Evolutionary conservation across 2,888 invertebrate species (phyloP).

Genomic region (Amiota minor): DNA sequence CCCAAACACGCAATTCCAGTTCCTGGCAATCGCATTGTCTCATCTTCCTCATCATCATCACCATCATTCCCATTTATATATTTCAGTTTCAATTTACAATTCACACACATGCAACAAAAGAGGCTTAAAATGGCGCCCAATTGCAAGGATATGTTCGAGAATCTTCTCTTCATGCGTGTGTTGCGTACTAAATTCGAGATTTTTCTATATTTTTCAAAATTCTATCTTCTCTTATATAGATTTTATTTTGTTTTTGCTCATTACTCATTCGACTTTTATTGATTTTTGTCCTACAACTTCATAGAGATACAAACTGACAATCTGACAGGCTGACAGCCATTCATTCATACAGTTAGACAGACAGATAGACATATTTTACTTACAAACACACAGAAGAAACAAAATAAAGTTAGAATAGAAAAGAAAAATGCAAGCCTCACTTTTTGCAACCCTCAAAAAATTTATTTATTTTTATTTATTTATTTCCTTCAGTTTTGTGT

Average conservation of each 20-base stretch:
- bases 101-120: neutral
- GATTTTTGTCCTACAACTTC: neutral
- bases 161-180: neutral
- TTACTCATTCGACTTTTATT: constrained; percentile 7
- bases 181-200: neutral
- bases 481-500: neutral
- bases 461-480: constrained; percentile 2
- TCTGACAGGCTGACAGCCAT: neutral
- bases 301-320: no score
- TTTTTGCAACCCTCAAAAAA: constrained; percentile 23
- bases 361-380: neutral
- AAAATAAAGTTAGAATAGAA: neutral
- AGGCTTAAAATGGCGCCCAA: constrained; percentile 6
- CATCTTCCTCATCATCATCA: neutral
- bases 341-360: neutral
- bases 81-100: neutral
- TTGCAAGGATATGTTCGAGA: neutral
- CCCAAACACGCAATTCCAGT: no score
- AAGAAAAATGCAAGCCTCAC: constrained; percentile 16
- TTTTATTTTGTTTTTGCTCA: constrained; percentile 4
- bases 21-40: no score
- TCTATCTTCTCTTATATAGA: neutral
- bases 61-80: neutral
- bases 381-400: no score
- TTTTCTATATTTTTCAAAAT: constrained; percentile 17